Conservation (phyloP, 2,113 vertebrate species). For the Alouatta palliata region DNA sequence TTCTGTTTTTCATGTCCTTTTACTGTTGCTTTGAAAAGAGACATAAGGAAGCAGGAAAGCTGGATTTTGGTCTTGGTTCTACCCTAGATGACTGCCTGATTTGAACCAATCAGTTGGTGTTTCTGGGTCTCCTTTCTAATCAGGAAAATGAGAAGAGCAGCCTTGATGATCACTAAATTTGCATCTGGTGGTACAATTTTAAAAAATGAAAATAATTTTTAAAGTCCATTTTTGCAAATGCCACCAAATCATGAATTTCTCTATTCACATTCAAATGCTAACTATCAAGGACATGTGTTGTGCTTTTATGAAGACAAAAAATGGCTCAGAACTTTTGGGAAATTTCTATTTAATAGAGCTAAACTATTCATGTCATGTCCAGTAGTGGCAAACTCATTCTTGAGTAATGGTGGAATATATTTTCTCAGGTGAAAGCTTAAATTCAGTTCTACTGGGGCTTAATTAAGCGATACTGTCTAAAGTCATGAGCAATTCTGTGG, state of each 20-base stretch:
- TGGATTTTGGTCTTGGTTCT: background rate
- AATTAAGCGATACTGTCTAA: constrained; percentile 57
- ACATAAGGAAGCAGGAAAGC: background rate
- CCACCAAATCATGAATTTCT: constrained; percentile 33
- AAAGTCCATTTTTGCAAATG: constrained; percentile 46
- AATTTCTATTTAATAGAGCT: constrained; percentile 19
- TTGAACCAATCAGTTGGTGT: background rate
- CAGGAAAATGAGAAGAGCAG: constrained; percentile 10
- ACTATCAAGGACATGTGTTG: background rate
- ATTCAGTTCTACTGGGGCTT: constrained; percentile 66
- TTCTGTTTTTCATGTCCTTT: background rate
- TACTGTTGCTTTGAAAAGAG: background rate
- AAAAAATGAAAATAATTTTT: constrained; percentile 46
- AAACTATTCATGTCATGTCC: constrained; percentile 38
- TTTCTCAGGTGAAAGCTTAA: constrained; percentile 69
- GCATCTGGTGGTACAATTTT: background rate
- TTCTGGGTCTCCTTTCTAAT: background rate
- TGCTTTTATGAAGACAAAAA: constrained; percentile 50
- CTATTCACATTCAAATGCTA: constrained; percentile 41
- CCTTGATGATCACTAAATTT: constrained; percentile 5
- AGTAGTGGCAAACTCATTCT: constrained; percentile 56
- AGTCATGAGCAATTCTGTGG: constrained; percentile 20
- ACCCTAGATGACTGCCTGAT: background rate
- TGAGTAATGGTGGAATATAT: constrained; percentile 62
- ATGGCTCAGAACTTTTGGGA: constrained; percentile 31